Conservation (phyloP, 2,888 invertebrate species). For the Invenusta paracnida region DNA sequence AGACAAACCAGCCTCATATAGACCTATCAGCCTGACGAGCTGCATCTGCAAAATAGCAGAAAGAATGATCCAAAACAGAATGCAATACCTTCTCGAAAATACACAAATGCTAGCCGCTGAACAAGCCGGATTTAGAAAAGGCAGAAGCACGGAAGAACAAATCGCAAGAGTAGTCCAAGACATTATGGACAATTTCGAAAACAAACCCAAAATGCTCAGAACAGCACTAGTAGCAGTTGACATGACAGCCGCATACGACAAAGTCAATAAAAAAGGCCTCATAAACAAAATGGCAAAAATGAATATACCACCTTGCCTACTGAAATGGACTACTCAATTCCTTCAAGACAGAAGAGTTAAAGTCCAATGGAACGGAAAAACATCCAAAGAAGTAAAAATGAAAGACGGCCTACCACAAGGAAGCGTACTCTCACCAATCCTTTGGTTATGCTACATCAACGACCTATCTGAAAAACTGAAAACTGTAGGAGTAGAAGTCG, state of each 20-base stretch:
- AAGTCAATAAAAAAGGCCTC: constrained; percentile 13
- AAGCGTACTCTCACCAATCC: background rate
- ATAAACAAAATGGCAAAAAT: constrained; percentile 3
- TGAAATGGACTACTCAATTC: constrained; percentile 11
- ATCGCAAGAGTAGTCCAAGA: constrained; percentile 5
- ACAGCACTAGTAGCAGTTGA: background rate
- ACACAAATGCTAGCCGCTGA: background rate
- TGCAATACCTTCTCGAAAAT: background rate
- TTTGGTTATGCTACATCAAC: constrained; percentile 33
- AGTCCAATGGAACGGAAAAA: background rate
- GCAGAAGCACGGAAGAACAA: constrained; percentile 19
- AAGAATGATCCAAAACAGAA: background rate
- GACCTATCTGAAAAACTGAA: background rate
- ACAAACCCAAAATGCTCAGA: background rate
- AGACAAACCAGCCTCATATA: background rate
- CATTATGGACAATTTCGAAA: constrained; percentile 5
- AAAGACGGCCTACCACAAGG: constrained; percentile 17
- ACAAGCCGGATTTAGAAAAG: constrained; percentile 16
- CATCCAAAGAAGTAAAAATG: background rate
- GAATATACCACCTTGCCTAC: background rate
- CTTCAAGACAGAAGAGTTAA: background rate
- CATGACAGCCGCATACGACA: background rate
- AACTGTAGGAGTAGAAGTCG: constrained; percentile 4
- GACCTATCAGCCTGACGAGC: constrained; percentile 30
- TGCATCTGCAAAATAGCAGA: constrained; percentile 31